Base-by-base conservation (phyloP, 2,888 invertebrate species). In the Therioaphis trifolii region DNA sequence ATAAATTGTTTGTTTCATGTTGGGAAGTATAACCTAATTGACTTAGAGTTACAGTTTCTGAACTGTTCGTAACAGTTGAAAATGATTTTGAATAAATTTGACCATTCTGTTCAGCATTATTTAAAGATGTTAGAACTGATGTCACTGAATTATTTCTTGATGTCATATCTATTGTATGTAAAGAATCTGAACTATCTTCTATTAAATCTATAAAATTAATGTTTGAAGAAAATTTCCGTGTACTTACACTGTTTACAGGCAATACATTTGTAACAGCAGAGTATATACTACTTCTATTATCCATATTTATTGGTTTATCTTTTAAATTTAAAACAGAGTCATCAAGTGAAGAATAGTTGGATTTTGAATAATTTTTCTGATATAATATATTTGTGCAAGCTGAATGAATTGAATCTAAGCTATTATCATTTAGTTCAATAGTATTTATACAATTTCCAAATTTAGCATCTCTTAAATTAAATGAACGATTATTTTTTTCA, bases 341-440 rank as follows among this genome's bases (percentile, higher is more conserved):
- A 24, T 40, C 7, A 55, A 15, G 18, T 5, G 18, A 52, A 35
- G 24, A 35, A 52, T 35, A 14, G 18, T 15, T 2, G 3, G 40
- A 55, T 21, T 18, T 52, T 68, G 5, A 2, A 14, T 11, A 18
- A 29, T 52, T 35, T 24, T 15, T 29, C 18, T 55, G 24, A 27
- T 69, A 9, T 40, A 82, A 14, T 35, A 14, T n/a, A 40, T 74
- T 63, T 63, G 82, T 63, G 63, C 7, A 40, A 9, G 11, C n/a
- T 9, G 61, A 82, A 40, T 63, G 29, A 35, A 72, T 24, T 63
- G 82, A 74, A 40, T 82, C 63, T 27, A 24, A 66, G n/a, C 82
- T 82, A 63, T 43, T 24, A 27, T 72, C 82, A 52, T 82, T 58
- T 43, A 79, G 2, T 1, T 79, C 55, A 69, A 79, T 79, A 40